Conservation (phyloP, 2,797 vertebrate genomes). For the Mycteria americana region DNA sequence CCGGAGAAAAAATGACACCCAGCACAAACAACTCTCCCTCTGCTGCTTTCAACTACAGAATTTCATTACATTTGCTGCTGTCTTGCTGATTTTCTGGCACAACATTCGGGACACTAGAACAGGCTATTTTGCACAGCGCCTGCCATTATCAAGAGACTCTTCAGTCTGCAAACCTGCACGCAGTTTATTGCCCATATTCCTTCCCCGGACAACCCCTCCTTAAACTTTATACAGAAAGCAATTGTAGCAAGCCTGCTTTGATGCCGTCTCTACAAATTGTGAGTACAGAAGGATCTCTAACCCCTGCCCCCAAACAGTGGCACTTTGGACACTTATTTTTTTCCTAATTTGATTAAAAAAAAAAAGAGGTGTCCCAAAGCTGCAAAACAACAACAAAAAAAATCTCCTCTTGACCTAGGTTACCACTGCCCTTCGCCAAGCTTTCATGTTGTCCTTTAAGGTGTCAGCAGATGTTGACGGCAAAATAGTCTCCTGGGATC, state of each 20-base stretch:
- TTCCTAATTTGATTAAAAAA: neutral
- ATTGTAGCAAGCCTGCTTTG: neutral
- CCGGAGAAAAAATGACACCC: neutral
- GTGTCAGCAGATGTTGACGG: neutral
- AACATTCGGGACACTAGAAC: neutral
- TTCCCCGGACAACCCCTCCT: neutral
- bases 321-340: neutral
- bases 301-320: neutral
- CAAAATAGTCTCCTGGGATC: constrained; percentile 27
- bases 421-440: neutral
- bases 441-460: neutral
- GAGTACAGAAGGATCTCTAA: neutral
- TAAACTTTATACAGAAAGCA: neutral
- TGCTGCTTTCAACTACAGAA: neutral
- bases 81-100: neutral
- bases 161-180: neutral
- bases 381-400: neutral
- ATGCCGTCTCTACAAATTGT: neutral
- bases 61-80: neutral
- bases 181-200: neutral
- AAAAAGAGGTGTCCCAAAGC: neutral
- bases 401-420: neutral
- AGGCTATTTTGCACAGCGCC: neutral
- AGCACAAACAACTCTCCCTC: neutral
- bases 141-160: neutral